A percentile compares a stretch with the other conserved stretches of the same genome.
phyloP scores from a whole-genome alignment of 2,113 vertebrate species.

The Hemicordylus capensis region DNA sequence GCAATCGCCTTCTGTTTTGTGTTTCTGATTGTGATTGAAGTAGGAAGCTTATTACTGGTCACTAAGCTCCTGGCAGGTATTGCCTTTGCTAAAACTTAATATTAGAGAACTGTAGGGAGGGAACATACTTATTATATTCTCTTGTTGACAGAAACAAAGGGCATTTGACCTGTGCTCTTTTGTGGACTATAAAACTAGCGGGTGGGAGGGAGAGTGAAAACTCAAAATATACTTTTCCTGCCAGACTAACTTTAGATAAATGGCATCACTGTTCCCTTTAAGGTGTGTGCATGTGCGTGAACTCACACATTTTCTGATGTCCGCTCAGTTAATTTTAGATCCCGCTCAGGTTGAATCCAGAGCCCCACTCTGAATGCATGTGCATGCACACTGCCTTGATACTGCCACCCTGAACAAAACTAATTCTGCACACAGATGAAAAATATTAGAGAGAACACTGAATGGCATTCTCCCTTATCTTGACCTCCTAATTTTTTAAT shows the following conservation, averaged over 20 bases:
- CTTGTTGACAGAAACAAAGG: neutral
- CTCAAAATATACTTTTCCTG: neutral
- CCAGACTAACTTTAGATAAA: neutral
- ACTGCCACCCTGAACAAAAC: too few relatives aligned
- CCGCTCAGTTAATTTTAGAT: too few relatives aligned
- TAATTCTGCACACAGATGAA: too few relatives aligned
- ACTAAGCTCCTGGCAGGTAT: slow-evolving; percentile 75
- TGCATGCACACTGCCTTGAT: too few relatives aligned
- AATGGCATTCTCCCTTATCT: neutral
- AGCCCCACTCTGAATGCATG: too few relatives aligned
- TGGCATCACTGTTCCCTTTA: too few relatives aligned
- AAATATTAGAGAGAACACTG: too few relatives aligned
- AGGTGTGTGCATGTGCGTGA: too few relatives aligned
- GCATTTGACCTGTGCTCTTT: neutral
- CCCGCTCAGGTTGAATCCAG: too few relatives aligned
- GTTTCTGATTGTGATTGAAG: slow-evolving; percentile 71
- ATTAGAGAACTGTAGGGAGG: neutral
- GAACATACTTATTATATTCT: neutral
- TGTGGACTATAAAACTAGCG: neutral
- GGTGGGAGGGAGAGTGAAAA: too few relatives aligned
- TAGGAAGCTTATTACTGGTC: slow-evolving; percentile 72
- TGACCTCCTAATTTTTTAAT: neutral
- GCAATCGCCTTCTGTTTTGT: slow-evolving; percentile 28
- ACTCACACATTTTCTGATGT: too few relatives aligned
- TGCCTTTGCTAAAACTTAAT: rapidly evolving